phyloP scores from a whole-genome alignment of 2,797 vertebrate species.

The Falco berigora region DNA sequence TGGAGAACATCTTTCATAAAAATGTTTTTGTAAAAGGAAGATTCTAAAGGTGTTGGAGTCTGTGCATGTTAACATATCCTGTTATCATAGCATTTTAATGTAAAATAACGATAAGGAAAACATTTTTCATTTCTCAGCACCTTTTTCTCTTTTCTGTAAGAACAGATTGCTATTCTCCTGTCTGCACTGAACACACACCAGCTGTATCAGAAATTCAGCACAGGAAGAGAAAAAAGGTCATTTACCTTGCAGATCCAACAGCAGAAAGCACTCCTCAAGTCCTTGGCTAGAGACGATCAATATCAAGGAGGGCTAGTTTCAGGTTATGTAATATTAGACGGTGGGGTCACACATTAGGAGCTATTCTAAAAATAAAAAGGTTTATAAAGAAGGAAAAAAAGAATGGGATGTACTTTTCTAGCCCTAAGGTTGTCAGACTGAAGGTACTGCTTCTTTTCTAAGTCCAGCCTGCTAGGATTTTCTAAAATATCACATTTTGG shows the following conservation, averaged over 20 bases:
- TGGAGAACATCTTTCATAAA: not conserved
- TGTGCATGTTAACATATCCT: not conserved
- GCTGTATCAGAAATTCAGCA: not conserved
- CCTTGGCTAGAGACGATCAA: not conserved
- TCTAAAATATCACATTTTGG: not conserved
- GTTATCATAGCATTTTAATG: not conserved
- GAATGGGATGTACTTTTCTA: not conserved
- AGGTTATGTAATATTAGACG: not conserved
- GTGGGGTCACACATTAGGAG: not conserved
- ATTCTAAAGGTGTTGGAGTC: not conserved
- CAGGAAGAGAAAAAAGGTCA: not conserved
- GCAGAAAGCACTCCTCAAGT: not conserved
- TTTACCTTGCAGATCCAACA: not conserved
- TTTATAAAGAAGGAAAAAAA: not conserved
- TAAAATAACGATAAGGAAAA: not conserved
- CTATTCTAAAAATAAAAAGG: not conserved
- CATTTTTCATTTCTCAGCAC: not conserved
- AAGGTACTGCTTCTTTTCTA: not conserved
- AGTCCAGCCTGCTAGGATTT: not conserved
- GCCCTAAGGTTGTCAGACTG: not conserved
- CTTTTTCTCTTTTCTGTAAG: not conserved
- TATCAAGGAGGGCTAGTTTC: not conserved
- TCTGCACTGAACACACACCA: not conserved
- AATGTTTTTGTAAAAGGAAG: not conserved
- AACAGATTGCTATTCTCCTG: not conserved